These are phyloP conservation scores for Urechis unicinctus DNA, from an alignment of 2,888 invertebrate species.

Conservation along the genomic window DNA sequence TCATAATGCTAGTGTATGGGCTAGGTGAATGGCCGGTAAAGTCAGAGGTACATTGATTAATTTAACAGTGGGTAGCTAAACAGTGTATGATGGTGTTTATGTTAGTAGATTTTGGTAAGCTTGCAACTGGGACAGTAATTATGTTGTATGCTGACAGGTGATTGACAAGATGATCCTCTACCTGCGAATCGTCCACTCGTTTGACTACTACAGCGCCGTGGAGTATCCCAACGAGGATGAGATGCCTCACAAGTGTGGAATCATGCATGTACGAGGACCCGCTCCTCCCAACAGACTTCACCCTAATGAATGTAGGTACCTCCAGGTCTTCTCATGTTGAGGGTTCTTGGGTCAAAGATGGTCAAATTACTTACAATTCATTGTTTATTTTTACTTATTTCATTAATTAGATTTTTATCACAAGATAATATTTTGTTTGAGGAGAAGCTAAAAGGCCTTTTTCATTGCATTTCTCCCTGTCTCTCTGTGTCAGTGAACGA, in stretches of 20 bases:
- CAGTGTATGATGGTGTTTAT: no score
- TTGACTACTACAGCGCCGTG: constrained; percentile 98
- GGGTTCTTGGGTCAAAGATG: no score
- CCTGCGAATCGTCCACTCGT: constrained; percentile 91
- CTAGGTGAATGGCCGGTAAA: no score
- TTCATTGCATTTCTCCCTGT: neutral
- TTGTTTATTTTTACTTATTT: no score
- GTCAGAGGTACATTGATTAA: no score
- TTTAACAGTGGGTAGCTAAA: no score
- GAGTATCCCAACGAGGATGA: constrained; percentile 99
- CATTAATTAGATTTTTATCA: no score
- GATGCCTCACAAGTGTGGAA: constrained; percentile 98
- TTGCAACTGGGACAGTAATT: no score
- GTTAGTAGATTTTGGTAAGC: no score
- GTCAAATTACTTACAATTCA: no score
- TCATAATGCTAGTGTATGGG: no score
- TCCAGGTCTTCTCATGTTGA: no score
- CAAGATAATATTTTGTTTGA: neutral
- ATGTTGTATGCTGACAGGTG: constrained; percentile 47
- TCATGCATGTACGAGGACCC: constrained; percentile 91
- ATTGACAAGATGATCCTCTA: constrained; percentile 81
- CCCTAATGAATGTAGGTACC: constrained; percentile 44
- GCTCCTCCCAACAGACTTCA: constrained; percentile 70
- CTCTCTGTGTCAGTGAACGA: constrained; percentile 45
- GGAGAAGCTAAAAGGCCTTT: neutral